Evolutionary conservation across 2,113 vertebrate species (phyloP), one percentile per base, ranked within the genome.

Genomic region (Rostratula benghalensis): DNA sequence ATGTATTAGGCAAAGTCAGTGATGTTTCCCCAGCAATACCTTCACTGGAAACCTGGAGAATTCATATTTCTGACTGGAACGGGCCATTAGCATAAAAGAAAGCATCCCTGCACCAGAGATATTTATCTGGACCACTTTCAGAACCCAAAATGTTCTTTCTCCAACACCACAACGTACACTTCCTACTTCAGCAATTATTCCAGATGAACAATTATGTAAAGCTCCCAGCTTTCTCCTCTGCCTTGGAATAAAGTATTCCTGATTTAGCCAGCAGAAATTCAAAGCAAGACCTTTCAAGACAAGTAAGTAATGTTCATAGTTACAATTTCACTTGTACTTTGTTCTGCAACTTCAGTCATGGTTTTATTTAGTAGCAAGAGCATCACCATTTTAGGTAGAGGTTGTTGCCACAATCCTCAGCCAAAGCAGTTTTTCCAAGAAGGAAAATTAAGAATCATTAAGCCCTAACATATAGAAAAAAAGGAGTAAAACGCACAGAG

Each of bases 141-240:
- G 68, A 89, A 81, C 30, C 46, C 74, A 79, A 89, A 89, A 86
- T 87, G 89, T 94, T 39, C 21, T 25, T 70, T 69, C 76, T 65
- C 13, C n/a, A 83, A 83, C 88, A 76, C 74, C 14, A 56, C 35
- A 92, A 69, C 43, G 50, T 59, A 74, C 10, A 41, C 71, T 83
- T 93, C 91, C 83, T 92, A 91, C 86, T 90, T 87, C 19, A 92
- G 75, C 79, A 80, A 48, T 94, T 92, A 93, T 88, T 96, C 76
- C 51, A 91, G 89, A 74, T 75, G 39, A 94, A 89, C 50, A 77
- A 84, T 92, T 94, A 92, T 24, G 13, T 87, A 89, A 95, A 48
- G 61, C 35, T 94, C 60, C 33, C 65, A 74, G 35, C 71, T 74
- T 67, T 92, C 73, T 87, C n/a, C 50, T 84, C 19, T 91, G 77